Conservation (phyloP, 2,113 vertebrate species). For the Mirounga angustirostris region DNA sequence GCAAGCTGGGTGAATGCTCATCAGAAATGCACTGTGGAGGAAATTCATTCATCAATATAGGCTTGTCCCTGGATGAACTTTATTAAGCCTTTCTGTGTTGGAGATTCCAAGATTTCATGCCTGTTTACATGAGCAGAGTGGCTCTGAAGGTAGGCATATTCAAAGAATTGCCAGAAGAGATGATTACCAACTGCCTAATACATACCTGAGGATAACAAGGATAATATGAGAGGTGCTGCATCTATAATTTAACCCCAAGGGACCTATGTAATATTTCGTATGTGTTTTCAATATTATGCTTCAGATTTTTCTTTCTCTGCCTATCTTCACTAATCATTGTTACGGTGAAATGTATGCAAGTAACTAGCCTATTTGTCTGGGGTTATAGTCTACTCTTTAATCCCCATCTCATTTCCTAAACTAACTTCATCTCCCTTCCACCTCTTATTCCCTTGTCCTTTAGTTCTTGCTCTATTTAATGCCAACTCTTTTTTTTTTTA, state of each 20-base stretch:
- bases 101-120: background rate
- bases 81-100: background rate
- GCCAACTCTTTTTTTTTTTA: background rate
- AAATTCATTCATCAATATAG: background rate
- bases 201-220: background rate
- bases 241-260: background rate
- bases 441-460: background rate
- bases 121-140: background rate
- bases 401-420: background rate
- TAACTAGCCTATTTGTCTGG: background rate
- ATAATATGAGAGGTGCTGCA: background rate
- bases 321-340: background rate
- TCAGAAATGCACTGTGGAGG: background rate
- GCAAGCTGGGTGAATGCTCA: background rate
- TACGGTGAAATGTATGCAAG: background rate
- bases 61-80: background rate
- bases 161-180: background rate
- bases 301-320: background rate
- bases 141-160: background rate
- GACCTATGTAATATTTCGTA: background rate
- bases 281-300: background rate
- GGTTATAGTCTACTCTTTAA: background rate
- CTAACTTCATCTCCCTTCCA: background rate
- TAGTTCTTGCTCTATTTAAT: background rate
- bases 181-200: background rate